Evolutionary conservation across 2,888 invertebrate genomes (phyloP), one percentile per base, ranked within the genome.

Genomic region (Andrena trimmerana): DNA sequence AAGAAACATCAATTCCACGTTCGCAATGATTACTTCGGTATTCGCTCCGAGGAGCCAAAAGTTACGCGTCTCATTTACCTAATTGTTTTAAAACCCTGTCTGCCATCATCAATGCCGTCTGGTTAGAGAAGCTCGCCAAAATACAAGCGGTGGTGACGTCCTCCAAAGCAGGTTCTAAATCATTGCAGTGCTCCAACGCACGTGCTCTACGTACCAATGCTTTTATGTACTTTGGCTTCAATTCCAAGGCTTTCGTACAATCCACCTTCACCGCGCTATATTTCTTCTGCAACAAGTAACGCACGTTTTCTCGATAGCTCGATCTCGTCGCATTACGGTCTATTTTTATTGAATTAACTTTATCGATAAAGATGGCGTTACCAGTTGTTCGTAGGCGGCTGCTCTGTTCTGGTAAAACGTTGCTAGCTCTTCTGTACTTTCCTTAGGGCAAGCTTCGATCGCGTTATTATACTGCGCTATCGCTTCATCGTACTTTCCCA

Each of bases 381-480:
- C 96, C 92, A 98, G 95, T 94, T 98, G 97, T 94, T 99, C 99
- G 94, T 98, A 98, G 60, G 98, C 98, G 20, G 99, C 99, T 13
- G 99, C 99, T 90, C 99, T 96, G 93, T 99, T 99, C 94, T 99
- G 99, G 94, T 98, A 98, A 94, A 98, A 98, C 20, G 98, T 98
- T 0, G 99, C 97, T 74, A 98, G 94, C 88, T 98, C 98, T 0
- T 95, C 95, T 33, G 95, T 95, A 89, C 97, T 96, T 75, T 97
- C 96, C 83, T 95, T 94, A 0, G 98, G 97, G 91, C 99, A 99
- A 48, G 97, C 95, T 89, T 98, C 98, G 72, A 99, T 99, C 0
- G 99, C 99, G 94, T 97, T 97, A 89, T 97, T 97, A 93, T 99
- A 99, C 89, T 97, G 96, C 48, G 95, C 94, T 80, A 99, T 97